phyloP scores from a whole-genome alignment of 1,140 invertebrate genomes.

The Cotesia glomerata region DNA sequence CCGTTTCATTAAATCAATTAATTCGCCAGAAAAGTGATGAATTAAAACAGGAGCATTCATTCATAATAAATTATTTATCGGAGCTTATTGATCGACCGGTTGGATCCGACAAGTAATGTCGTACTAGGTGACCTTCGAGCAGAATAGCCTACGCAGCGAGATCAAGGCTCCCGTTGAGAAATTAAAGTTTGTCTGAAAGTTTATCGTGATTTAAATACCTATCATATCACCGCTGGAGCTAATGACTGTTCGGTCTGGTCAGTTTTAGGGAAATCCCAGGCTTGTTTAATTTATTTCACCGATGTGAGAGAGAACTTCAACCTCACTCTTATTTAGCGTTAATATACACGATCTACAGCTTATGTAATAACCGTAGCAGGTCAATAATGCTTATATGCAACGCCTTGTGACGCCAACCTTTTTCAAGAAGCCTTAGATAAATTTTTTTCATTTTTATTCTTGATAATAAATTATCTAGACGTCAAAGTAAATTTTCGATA shows the following conservation, averaged over 20 bases:
- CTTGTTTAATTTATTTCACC: background rate
- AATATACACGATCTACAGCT: constrained; percentile 36
- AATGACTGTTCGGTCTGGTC: too few species aligned
- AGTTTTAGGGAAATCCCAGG: too few species aligned
- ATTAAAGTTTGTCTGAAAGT: background rate
- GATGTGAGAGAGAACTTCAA: background rate
- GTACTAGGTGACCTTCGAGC: constrained; percentile 38
- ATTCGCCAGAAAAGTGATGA: background rate
- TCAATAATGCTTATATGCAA: constrained; percentile 45
- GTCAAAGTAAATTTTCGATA: too few species aligned
- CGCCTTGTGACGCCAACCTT: constrained; percentile 4
- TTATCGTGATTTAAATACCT: too few species aligned
- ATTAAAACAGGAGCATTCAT: background rate
- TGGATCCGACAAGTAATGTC: constrained; percentile 36
- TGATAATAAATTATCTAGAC: too few species aligned
- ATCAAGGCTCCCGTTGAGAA: constrained; percentile 1
- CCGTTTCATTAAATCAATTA: background rate
- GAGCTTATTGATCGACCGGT: constrained; percentile 32
- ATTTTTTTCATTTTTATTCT: background rate
- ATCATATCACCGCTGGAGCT: too few species aligned
- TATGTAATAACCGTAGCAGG: constrained; percentile 49
- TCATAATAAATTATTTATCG: background rate
- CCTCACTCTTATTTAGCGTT: background rate
- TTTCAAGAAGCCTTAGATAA: background rate
- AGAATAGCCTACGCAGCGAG: constrained; percentile 12